A percentile compares a stretch with the other conserved stretches of the same genome.
phyloP scores from a whole-genome alignment of 2,888 invertebrate species.

The Folsomia manolachei region DNA sequence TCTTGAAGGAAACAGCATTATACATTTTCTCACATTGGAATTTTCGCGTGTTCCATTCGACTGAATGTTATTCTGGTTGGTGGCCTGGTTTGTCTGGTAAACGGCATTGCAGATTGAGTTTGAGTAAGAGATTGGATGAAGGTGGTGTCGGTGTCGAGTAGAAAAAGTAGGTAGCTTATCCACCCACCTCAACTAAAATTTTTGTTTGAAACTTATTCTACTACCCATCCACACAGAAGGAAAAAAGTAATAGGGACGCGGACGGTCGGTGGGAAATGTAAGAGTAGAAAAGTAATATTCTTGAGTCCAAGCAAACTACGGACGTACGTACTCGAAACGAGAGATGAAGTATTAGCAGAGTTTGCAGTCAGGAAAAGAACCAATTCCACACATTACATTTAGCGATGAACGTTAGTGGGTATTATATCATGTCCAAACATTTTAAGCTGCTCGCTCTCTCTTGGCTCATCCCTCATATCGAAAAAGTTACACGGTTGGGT shows the following conservation, averaged over 20 bases:
- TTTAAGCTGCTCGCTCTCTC: slow-evolving; percentile 27
- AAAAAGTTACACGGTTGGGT: slow-evolving; percentile 24
- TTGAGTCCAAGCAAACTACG: not conserved
- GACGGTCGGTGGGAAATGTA: not conserved
- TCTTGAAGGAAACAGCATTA: too few relatives aligned
- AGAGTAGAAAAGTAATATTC: not conserved
- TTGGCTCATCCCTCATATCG: slow-evolving; percentile 31
- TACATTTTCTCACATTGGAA: too few relatives aligned
- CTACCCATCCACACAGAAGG: too few relatives aligned
- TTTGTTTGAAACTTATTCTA: not conserved
- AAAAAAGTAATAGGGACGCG: not conserved
- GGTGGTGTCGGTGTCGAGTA: too few relatives aligned
- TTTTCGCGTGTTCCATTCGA: too few relatives aligned
- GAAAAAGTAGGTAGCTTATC: too few relatives aligned
- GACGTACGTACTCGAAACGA: not conserved
- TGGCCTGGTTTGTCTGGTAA: too few relatives aligned
- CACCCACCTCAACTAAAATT: not conserved
- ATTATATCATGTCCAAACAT: slow-evolving; percentile 33
- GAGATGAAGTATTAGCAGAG: slow-evolving; percentile 18
- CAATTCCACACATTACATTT: slow-evolving; percentile 30
- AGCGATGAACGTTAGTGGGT: slow-evolving; percentile 33
- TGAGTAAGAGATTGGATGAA: too few relatives aligned
- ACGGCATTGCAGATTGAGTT: too few relatives aligned
- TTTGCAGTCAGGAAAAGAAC: slow-evolving; percentile 27
- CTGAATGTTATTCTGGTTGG: too few relatives aligned